Base-by-base conservation (phyloP, 2,888 invertebrate genomes). In the Idaea biselata region DNA sequence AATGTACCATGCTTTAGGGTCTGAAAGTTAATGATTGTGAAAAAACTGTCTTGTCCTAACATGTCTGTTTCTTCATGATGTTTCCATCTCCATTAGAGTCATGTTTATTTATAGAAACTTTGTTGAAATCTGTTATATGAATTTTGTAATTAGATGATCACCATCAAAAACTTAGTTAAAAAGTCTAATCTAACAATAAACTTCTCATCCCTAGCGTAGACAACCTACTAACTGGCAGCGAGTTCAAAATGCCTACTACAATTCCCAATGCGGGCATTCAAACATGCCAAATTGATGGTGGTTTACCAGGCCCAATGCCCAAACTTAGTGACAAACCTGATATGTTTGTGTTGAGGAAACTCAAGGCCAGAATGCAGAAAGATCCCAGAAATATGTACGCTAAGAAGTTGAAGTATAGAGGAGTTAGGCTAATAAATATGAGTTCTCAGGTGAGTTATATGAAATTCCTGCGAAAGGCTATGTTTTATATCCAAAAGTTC, bases 381-480 rank as follows among this genome's bases (percentile, higher is more conserved):
- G 86, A 88, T 16, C n/a, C 55, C 0, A 69, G 63, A 14, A 80
- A 80, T 8, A 54, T 73, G 0, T 86, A 79, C 59, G 60, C 68
- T 0, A 85, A 77, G 63, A 82, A 76, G 55, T 70, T 88, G 11
- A 91, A 89, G 69, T 91, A 90, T 59, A 77, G 90, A 59, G 86
- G 89, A 0, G 67, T 76, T 5, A 72, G 76, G 62, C 64, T 73
- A 4, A 60, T 79, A 16, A 76, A 80, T 0, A 66, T 74, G 58
- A 60, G 64, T 0, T 70, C 75, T 58, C 76, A 76, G 70, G 83
- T 82, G 58, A 67, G 70, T 69, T 58, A n/a, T 18, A 56, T n/a
- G n/a, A n/a, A 57, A 18, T 55, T 33, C 33, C 18, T n/a, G n/a
- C n/a, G n/a, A n/a, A n/a, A n/a, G n/a, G n/a, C 25, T 25, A 25